These are phyloP conservation scores for Ceratina calcarata DNA, from an alignment of 1,140 invertebrate species.

Conservation along the genomic window DNA sequence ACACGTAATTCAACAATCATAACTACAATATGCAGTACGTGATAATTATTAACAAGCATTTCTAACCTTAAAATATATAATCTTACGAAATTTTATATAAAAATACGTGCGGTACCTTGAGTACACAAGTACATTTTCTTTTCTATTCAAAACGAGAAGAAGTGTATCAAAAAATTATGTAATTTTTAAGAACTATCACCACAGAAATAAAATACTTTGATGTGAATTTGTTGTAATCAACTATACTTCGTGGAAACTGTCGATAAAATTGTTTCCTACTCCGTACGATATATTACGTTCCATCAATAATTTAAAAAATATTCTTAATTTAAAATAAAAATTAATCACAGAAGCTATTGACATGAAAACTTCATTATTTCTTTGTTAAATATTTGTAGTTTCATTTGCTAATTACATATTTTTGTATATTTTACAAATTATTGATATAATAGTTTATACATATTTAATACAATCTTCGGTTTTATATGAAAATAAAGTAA, in stretches of 20 bases:
- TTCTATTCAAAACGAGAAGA: background rate
- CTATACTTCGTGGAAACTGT: background rate
- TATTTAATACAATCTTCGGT: too few relatives aligned
- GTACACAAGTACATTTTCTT: background rate
- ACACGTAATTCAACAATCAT: background rate
- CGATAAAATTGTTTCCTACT: constrained; percentile 18
- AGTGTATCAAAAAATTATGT: background rate
- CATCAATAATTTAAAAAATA: background rate
- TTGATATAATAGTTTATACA: too few relatives aligned
- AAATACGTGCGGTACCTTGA: background rate
- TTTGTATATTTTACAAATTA: too few relatives aligned
- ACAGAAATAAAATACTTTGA: background rate
- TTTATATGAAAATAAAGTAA: background rate
- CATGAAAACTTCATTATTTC: too few relatives aligned
- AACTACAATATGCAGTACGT: background rate
- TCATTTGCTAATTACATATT: too few relatives aligned
- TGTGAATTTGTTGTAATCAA: background rate
- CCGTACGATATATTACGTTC: background rate
- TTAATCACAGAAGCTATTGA: background rate
- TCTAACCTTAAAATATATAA: constrained; percentile 27
- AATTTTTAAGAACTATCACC: background rate
- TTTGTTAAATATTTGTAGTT: background rate
- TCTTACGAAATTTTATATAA: background rate
- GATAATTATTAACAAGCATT: background rate
- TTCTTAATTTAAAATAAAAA: background rate